Evolutionary conservation across 2,113 vertebrate genomes (phyloP), one percentile per base, ranked within the genome.

Genomic region (Ctenodactylus gundi): DNA sequence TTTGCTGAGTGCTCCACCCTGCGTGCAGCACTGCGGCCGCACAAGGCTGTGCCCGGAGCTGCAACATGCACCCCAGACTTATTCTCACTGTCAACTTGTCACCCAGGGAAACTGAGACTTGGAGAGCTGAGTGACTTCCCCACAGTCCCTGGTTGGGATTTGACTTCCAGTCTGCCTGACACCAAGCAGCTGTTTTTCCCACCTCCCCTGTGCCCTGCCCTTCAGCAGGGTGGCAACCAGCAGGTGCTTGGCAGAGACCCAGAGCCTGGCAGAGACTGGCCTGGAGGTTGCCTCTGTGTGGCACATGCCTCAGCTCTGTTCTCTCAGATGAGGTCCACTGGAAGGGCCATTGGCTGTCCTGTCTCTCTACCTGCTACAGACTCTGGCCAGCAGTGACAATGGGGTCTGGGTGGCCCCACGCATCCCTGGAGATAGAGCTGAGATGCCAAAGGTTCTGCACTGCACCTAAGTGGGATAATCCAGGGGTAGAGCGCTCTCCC

Each of bases 1-100:
- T 23, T 36, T 80, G 39, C 77, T 3, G 7, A 81, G 13, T 0
- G 2, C 76, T 17, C 4, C 0, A 0, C 2, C 1, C 76, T 0
- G 20, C 0, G 41, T 21, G 15, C 2, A 0, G 44, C 23, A 0
- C 55, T 51, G 3, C 0, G 20, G 2, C 36, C 64, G 0, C 0
- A 1, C 0, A 11, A 31, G 12, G 12, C n/a, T 13, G 34, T 0
- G 51, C 21, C 44, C 76, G 0, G 7, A 3, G 46, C 49, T 57
- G 20, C 21, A 15, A 3, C 4, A 0, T 15, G 9, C 15, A 4
- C 27, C 4, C 41, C 60, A 57, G 68, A 17, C 31, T 17, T 6
- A 4, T 68, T 73, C 21, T 62, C 41, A 20, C 1, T 0, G 51
- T 8, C 57, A 18, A 13, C 75, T 57, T 75, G 88, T 34, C 18